Percentiles rank a stretch among this genome's conserved stretches.
Conservation (phyloP, 2,797 vertebrate species). For the Sphenodon punctatus region DNA sequence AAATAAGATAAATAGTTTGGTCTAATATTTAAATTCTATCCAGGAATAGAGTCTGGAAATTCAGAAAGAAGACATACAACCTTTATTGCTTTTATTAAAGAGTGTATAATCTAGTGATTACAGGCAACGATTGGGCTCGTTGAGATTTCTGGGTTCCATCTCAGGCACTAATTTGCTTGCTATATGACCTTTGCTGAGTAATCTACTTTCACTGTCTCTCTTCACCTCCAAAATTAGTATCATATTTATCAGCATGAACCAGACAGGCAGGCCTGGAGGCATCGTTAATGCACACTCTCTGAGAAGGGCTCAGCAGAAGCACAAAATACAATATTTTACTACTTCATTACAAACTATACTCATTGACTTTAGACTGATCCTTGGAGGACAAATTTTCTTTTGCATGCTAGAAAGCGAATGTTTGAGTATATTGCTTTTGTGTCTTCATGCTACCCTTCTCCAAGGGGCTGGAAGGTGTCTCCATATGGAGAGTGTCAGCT, state of each 20-base stretch:
- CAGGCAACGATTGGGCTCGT: constrained; percentile 21
- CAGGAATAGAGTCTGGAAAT: background rate
- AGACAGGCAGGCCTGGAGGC: background rate
- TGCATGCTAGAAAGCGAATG: background rate
- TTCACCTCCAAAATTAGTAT: constrained; percentile 13
- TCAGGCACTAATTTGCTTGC: constrained; percentile 15
- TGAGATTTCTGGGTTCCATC: constrained; percentile 13
- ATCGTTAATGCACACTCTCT: background rate
- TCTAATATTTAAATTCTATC: background rate
- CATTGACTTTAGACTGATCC: too few species aligned
- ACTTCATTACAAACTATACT: too few species aligned
- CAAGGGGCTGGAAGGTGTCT: background rate
- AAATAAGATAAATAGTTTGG: constrained; percentile 19
- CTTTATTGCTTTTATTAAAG: constrained; percentile 31
- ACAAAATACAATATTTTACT: background rate
- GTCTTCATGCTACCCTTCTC: background rate
- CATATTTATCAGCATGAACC: constrained; percentile 9
- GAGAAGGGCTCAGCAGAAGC: background rate
- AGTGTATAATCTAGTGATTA: constrained; percentile 29
- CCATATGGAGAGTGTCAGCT: background rate
- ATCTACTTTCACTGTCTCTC: constrained; percentile 24
- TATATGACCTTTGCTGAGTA: constrained; percentile 21
- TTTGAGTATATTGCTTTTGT: background rate
- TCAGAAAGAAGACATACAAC: background rate
- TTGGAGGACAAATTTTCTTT: background rate